Base-by-base conservation (phyloP, 2,113 vertebrate species). In the Osmerus eperlanus region DNA sequence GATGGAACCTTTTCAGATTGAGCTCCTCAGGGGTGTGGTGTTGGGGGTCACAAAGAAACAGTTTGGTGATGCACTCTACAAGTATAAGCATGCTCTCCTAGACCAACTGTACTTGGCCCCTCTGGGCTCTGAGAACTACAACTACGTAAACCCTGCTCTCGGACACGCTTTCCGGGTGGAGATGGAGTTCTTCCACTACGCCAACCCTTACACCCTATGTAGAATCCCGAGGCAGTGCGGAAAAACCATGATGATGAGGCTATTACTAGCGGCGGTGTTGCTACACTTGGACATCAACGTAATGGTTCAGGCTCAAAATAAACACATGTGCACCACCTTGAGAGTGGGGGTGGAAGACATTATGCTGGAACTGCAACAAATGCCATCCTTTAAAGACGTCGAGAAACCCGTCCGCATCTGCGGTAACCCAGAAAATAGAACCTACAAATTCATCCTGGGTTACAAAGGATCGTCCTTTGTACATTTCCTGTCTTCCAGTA, bases 231-330 rank as follows among this genome's bases (percentile, higher is more conserved):
- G 58, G 23, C 58, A 60, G 19, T 60, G 58, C 13, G 58, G 58
- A 2, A 60, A 60, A 21, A 60, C n/a, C 21, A 21, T 60, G 0
- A 23, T 60, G 19, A 60, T 65, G 29, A n/a, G 29, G 29, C 18
- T 47, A 36, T n/a, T 23, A n/a, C 64, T 65, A 65, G 64, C 64
- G 0, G n/a, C 64, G 0, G 64, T 65, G 18, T 36, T 65, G 3
- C 64, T 65, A 47, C 64, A 65, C 64, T 19, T 65, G 18, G 36
- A 65, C 28, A 65, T 65, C 36, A 65, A 65, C 36, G 3, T 65
- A 2, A 65, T 65, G 64, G 64, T 65, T 2, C 58, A 59, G 58
- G 58, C 58, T 59, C 58, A 59, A 19, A 59, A 59, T 59, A 59
- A 59, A 59, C 58, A 59, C n/a, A 28, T 28, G n/a, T 59, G 58